Evolutionary conservation across 2,888 invertebrate genomes (phyloP).

Genomic region (Phragmatobia fuliginosa): DNA sequence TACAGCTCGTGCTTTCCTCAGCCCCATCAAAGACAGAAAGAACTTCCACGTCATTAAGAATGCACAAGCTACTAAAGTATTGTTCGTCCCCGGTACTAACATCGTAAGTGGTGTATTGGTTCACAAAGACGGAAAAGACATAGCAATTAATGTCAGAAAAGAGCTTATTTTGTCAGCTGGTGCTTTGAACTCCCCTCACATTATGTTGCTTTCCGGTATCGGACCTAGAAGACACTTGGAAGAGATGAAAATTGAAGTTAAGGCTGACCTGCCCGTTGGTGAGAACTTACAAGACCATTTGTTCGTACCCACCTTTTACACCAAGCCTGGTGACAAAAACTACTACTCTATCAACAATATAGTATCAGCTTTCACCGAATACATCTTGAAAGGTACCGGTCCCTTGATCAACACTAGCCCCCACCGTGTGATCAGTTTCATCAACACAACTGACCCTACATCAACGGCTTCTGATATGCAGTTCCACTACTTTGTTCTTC

Average conservation of each 20-base stretch:
- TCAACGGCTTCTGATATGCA: conserved; percentile 71
- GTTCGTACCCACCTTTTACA: conserved; percentile 89
- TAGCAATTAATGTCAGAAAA: conserved; percentile 80
- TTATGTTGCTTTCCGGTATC: conserved; percentile 93
- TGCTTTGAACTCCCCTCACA: conserved; percentile 92
- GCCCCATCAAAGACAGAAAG: conserved; percentile 84
- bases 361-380: conserved; percentile 75
- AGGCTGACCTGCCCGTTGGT: conserved; percentile 89
- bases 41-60: conserved; percentile 89
- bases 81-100: conserved; percentile 82
- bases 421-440: conserved; percentile 83
- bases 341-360: conserved; percentile 77
- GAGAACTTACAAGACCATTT: conserved; percentile 93
- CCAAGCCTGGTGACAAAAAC: conserved; percentile 89
- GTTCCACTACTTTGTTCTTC: conserved; percentile 87
- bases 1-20: conserved; percentile 90
- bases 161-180: conserved; percentile 94
- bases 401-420: conserved; percentile 73
- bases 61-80: conserved; percentile 86
- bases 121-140: conserved; percentile 79
- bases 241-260: conserved; percentile 85
- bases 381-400: conserved; percentile 76
- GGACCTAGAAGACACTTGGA: conserved; percentile 88
- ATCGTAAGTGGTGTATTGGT: conserved; percentile 87
- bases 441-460: conserved; percentile 81